Conservation (phyloP, 2,113 vertebrate species). For the Forbesichthys papilliferus region DNA sequence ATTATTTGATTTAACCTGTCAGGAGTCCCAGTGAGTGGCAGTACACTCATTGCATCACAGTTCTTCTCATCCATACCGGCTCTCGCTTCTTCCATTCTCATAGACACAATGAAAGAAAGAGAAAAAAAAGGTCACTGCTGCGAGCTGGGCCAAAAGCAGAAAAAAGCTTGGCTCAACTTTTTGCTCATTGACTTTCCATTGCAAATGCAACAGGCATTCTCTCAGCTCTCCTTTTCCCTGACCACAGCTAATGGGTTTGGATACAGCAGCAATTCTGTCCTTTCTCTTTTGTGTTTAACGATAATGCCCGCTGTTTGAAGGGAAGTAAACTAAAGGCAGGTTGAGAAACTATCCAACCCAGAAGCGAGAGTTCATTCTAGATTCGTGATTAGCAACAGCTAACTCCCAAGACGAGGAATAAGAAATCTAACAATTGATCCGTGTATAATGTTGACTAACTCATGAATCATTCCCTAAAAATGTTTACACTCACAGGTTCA, state of each 20-base stretch:
- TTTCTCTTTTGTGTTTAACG: conserved; percentile 69
- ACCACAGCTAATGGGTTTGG: conserved; percentile 72
- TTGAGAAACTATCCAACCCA: conserved; percentile 39
- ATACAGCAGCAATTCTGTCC: conserved; percentile 67
- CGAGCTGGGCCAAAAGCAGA: conserved; percentile 53
- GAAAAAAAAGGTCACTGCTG: conserved; percentile 49
- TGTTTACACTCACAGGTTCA: neutral
- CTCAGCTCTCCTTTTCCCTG: conserved; percentile 62
- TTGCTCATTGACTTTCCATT: conserved; percentile 74
- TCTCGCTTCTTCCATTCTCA: conserved; percentile 45
- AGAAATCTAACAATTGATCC: conserved; percentile 2
- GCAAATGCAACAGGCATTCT: conserved; percentile 72
- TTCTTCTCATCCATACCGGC: conserved; percentile 54
- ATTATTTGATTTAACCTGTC: conserved; percentile 65
- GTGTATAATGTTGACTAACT: neutral
- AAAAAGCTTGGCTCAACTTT: conserved; percentile 68
- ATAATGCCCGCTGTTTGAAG: conserved; percentile 68
- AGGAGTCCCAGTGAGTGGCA: conserved; percentile 60
- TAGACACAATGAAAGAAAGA: conserved; percentile 10
- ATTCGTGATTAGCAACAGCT: conserved; percentile 26
- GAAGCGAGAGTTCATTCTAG: conserved; percentile 22
- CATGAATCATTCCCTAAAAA: conserved; percentile 7
- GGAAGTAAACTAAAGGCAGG: conserved; percentile 44
- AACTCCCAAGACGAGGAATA: conserved; percentile 25
- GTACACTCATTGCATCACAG: conserved; percentile 58